Evolutionary conservation across 1,140 invertebrate genomes (phyloP), one percentile per base, ranked within the genome.

Genomic region (Leptonema lineaticorne): DNA sequence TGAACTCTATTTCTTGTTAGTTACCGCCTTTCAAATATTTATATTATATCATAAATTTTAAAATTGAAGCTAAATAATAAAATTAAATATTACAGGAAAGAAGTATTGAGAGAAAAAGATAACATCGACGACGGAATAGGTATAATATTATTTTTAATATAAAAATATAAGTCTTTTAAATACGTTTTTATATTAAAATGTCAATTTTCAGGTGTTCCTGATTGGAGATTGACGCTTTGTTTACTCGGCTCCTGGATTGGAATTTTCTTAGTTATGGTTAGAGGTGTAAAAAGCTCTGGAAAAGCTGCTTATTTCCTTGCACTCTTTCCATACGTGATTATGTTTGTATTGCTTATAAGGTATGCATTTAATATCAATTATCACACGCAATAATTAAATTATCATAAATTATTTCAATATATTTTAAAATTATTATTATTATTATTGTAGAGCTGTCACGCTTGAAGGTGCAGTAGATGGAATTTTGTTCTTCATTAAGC

Each of bases 261-360:
- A 20, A 87, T 94, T 9, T 93, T 90, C 74, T 73, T 91, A 11
- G 89, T 93, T 60, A 86, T 94, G 16, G 85, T 89, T 18, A 87
- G 88, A 75, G 93, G 94, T 24, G 90, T 95, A 0, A 87, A 90
- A 74, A 90, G 88, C 71, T 89, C 89, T 0, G 90, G 90, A 33
- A 92, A 91, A 79, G 89, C 87, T 0, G 87, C 91, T 0, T 95
- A 94, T 74, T 93, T 95, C 76, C 85, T 93, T 0, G 93, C 93
- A 0, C 76, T 94, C 0, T 95, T 95, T 75, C 93, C 93, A 0
- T 95, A 95, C 75, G 81, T 94, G 0, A 85, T 95, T n/a, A 85
- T 96, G 77, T 79, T 90, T 0, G 87, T 90, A 1, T 78, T 95
- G 0, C 80, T 96, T 1, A 84, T 92, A 1, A 78, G 79, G 81